Evolutionary conservation across 2,113 vertebrate genomes (phyloP).

Genomic region (Leucopternis melanops): DNA sequence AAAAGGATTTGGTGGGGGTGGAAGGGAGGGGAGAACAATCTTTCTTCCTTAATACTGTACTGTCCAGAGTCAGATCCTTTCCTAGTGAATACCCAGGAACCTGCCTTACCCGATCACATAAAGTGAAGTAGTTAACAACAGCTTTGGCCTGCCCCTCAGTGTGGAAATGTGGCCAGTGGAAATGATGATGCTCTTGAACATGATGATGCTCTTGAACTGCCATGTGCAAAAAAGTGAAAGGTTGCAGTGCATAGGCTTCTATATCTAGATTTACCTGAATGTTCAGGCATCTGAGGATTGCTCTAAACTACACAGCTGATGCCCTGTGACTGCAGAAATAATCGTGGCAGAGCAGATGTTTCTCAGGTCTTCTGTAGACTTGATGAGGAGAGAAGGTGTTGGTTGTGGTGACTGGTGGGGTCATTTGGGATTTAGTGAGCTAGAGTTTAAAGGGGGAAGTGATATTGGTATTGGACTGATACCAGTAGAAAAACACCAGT

Average conservation of each 20-base stretch:
- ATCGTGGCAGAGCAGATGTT: not conserved
- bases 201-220: not conserved
- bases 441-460: not conserved
- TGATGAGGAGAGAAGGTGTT: not conserved
- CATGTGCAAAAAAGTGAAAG: not conserved
- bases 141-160: not conserved
- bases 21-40: not conserved
- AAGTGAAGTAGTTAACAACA: not conserved
- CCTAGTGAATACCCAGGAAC: not conserved
- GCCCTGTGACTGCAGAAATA: not conserved
- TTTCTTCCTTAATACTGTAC: not conserved
- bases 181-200: not conserved
- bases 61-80: not conserved
- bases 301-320: not conserved
- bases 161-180: not conserved
- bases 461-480: not conserved
- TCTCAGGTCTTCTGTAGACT: not conserved
- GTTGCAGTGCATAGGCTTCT: not conserved
- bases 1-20: constrained; percentile 5
- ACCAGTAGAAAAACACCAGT: not conserved
- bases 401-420: not conserved
- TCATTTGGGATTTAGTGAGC: not conserved
- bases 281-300: not conserved
- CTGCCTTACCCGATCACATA: not conserved
- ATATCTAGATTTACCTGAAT: not conserved